These are phyloP conservation scores for Drosophila simulans DNA, from an alignment of 1,140 invertebrate species.

Conservation along the genomic window DNA sequence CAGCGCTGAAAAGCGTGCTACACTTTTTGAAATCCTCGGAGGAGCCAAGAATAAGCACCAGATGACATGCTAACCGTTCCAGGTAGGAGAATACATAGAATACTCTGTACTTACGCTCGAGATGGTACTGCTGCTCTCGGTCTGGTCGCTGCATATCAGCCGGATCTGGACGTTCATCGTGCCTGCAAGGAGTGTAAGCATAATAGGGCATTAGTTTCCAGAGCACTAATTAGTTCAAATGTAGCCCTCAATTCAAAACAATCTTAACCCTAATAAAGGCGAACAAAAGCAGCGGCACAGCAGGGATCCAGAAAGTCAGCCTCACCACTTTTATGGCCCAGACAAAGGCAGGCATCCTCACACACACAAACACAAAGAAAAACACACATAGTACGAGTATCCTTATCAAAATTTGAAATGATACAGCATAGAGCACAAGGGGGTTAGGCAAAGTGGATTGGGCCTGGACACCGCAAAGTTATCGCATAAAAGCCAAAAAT, in stretches of 20 bases:
- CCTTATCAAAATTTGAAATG: slow-evolving; percentile 75
- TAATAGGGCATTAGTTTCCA: slow-evolving; percentile 47
- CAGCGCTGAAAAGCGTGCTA: slow-evolving; percentile 48
- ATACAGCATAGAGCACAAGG: slow-evolving; percentile 52
- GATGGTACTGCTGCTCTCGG: slow-evolving; percentile 48
- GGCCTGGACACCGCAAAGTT: slow-evolving; percentile 65
- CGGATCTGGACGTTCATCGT: slow-evolving; percentile 77
- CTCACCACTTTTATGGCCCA: slow-evolving; percentile 70
- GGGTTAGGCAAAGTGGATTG: slow-evolving; percentile 25
- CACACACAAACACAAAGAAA: not conserved
- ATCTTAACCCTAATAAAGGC: slow-evolving; percentile 75
- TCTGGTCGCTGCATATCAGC: slow-evolving; percentile 72
- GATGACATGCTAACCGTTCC: slow-evolving; percentile 5
- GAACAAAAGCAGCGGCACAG: slow-evolving; percentile 40
- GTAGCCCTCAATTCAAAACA: slow-evolving; percentile 47
- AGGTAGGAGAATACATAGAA: slow-evolving; percentile 3
- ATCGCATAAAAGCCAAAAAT: slow-evolving; percentile 83
- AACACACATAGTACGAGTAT: slow-evolving; percentile 21
- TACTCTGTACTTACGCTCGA: slow-evolving; percentile 65
- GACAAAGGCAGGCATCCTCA: slow-evolving; percentile 43
- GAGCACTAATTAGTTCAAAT: slow-evolving; percentile 63
- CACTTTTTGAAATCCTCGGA: slow-evolving; percentile 33
- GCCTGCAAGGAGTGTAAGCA: slow-evolving; percentile 58
- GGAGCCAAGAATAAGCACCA: slow-evolving; percentile 13
- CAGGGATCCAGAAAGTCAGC: slow-evolving; percentile 32